Evolutionary conservation across 2,113 vertebrate species (phyloP), one percentile per base, ranked within the genome.

Genomic region (Verasper variegatus): DNA sequence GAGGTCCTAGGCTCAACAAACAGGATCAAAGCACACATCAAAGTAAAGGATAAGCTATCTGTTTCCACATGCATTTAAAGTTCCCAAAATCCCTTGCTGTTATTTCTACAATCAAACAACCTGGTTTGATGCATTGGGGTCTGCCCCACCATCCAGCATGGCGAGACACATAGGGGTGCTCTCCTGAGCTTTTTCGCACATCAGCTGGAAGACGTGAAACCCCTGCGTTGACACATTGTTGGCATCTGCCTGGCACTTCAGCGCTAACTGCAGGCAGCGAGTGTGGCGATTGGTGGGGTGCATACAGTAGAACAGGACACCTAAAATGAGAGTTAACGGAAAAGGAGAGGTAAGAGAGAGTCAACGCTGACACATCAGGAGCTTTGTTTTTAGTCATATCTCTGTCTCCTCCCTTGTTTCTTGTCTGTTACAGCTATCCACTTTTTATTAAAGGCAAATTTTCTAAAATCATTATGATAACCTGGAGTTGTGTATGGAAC

Each of bases 281-380:
- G 83, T 80, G 82, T 99, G 97, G 7, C 95, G 89, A 55, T 86
- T 94, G 23, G 96, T 97, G 49, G 97, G 96, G 47, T 89, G 90
- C 60, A 97, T 91, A 81, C 96, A 97, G 91, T 97, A 97, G 93
- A 98, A 98, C 40, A 99, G 88, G 85, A 99, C 37, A 2, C 97
- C 97, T 99, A 56, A 62, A 23, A 27, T 0, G 9, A 77, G 17
- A 55, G 15, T 5, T 10, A 51, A 27, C 15, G 23, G 11, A 9
- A 27, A 5, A 18, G 14, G 17, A 20, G 47, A 17, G 17, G 7
- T 51, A 17, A 17, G 47, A 51, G 47, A 49, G 47, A 15, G 14
- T 47, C 45, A 47, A 47, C 45, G 12, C 45, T 47, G 12, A 47
- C 45, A 56, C 23, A 24, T 31, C 31, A 31, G 31, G 31, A 31